A percentile compares a stretch with the other conserved stretches of the same genome.
phyloP scores from a whole-genome alignment of 2,888 invertebrate genomes.

The Argyra leucocephala region DNA sequence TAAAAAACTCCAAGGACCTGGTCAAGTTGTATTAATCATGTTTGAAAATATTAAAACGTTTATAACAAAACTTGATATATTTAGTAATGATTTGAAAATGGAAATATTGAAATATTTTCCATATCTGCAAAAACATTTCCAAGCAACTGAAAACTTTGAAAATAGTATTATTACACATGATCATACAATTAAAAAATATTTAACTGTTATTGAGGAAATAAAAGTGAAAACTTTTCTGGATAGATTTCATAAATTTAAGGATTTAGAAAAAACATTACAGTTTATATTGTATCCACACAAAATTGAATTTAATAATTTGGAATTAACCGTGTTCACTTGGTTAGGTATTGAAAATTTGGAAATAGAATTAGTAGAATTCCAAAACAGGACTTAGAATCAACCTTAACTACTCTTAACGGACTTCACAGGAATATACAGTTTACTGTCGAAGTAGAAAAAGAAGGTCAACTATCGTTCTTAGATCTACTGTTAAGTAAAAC shows the following conservation, averaged over 20 bases:
- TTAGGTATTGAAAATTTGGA: no score
- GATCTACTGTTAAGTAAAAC: no score
- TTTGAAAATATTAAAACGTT: conserved; percentile 4
- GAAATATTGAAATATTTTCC: no score
- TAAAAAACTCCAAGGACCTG: conserved; percentile 14
- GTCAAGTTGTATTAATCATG: neutral
- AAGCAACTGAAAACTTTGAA: neutral
- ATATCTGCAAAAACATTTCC: neutral
- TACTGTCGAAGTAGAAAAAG: no score
- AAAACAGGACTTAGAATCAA: no score
- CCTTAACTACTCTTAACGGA: no score
- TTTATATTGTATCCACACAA: neutral
- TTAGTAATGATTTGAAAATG: neutral
- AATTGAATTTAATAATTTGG: neutral
- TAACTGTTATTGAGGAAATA: neutral
- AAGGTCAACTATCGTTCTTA: no score
- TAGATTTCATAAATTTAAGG: neutral
- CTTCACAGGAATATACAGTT: no score
- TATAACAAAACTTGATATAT: neutral
- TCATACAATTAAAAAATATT: no score
- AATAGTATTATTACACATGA: neutral
- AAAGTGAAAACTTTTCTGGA: no score
- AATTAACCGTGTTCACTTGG: no score
- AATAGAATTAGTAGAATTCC: no score
- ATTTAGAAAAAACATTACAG: neutral